Evolutionary conservation across 2,797 vertebrate species (phyloP).

Genomic region (Oceanodroma leucorhoa): DNA sequence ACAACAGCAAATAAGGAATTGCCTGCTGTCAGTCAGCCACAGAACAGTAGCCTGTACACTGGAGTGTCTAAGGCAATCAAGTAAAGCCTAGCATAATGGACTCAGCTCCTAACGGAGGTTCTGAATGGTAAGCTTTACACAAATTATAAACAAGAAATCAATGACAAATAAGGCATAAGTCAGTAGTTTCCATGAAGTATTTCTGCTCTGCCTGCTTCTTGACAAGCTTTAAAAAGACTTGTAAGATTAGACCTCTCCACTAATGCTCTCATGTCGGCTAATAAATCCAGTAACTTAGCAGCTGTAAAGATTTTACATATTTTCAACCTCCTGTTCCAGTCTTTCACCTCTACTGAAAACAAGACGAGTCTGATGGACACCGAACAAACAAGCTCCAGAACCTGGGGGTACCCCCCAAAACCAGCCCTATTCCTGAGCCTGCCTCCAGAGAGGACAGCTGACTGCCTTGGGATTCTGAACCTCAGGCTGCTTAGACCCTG

Average conservation of each 20-base stretch:
- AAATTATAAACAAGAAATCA: background rate
- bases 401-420: no score
- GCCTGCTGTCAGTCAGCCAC: background rate
- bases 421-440: background rate
- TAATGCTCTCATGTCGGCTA: background rate
- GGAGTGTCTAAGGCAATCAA: background rate
- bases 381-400: background rate
- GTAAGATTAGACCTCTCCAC: slow-evolving; percentile 4
- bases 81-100: background rate
- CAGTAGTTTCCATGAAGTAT: background rate
- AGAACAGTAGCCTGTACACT: background rate
- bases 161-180: background rate
- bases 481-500: background rate
- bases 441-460: no score
- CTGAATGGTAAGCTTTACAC: background rate
- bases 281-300: slow-evolving; percentile 36
- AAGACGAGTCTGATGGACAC: background rate
- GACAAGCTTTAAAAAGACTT: slow-evolving; percentile 44
- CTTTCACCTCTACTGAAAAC: background rate
- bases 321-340: slow-evolving; percentile 7
- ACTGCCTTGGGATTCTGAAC: accelerated
- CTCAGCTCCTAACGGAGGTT: background rate
- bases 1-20: background rate
- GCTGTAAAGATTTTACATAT: slow-evolving; percentile 29
- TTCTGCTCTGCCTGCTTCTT: background rate